These are phyloP conservation scores for Phylloscopus whistleri DNA, from an alignment of 2,113 vertebrate species.

Conservation along the genomic window DNA sequence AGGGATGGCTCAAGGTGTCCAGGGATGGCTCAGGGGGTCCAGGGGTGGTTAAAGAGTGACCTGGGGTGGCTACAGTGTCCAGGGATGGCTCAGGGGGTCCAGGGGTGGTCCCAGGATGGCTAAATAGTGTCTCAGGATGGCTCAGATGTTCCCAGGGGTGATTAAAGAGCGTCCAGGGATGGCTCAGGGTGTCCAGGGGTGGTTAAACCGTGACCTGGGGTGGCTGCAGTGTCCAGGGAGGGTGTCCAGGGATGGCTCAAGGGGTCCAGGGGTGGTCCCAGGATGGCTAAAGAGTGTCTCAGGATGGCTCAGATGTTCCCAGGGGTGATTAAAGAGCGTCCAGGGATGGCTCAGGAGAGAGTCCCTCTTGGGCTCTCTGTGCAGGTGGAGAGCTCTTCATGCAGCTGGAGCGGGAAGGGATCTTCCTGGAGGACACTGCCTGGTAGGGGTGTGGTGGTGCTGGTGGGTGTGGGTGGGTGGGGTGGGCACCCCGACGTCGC, in stretches of 20 bases:
- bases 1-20: background rate
- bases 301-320: background rate
- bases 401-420: slow-evolving; percentile 92
- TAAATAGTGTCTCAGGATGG: background rate
- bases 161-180: background rate
- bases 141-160: background rate
- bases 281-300: background rate
- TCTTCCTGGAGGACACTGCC: slow-evolving; percentile 94
- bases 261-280: too few species aligned
- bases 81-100: background rate
- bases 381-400: slow-evolving; percentile 92
- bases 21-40: background rate
- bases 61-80: background rate
- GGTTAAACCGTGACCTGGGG: fast-evolving
- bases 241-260: background rate
- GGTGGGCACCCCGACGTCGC: fast-evolving
- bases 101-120: background rate
- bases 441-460: slow-evolving; percentile 70
- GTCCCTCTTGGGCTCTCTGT: background rate
- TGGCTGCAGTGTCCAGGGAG: background rate
- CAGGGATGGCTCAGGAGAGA: background rate
- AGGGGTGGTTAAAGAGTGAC: background rate
- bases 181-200: background rate
- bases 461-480: too few species aligned
- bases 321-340: too few species aligned